Conservation (phyloP, 92 coral and sea anemone species). For the Actinernus sp. region DNA sequence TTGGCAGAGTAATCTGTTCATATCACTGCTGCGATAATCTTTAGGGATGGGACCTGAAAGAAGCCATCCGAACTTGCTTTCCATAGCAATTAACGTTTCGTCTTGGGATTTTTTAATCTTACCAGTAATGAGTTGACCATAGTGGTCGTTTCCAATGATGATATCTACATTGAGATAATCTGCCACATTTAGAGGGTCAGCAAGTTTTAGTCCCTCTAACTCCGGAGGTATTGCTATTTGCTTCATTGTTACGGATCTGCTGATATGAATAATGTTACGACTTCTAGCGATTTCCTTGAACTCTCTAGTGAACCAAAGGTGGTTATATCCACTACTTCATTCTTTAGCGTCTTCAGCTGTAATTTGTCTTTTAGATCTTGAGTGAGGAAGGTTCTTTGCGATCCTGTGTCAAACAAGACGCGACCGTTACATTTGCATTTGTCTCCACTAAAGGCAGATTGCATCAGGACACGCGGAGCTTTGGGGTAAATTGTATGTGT, state of each 20-base stretch:
- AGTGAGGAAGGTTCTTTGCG: conserved; percentile 52
- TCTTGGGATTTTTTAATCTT: conserved; percentile 14
- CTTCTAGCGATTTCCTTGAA: conserved; percentile 8
- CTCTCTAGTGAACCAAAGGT: conserved; percentile 33
- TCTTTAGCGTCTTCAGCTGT: conserved; percentile 26
- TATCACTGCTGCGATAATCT: not conserved
- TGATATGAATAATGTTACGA: conserved; percentile 16
- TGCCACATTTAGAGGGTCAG: conserved; percentile 16
- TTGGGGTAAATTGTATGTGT: not conserved
- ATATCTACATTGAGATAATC: conserved; percentile 29
- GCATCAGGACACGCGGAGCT: not conserved
- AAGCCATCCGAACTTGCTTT: conserved; percentile 61
- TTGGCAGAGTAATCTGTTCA: too few relatives aligned
- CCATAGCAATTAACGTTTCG: conserved; percentile 16
- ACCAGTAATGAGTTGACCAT: conserved; percentile 28
- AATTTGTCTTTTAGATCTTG: conserved; percentile 18
- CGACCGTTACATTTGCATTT: conserved; percentile 3
- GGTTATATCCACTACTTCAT: conserved; percentile 36
- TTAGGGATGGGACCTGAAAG: conserved; percentile 50
- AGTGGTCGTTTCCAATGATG: conserved; percentile 49
- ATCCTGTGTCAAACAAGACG: conserved; percentile 37
- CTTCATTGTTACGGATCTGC: conserved; percentile 26
- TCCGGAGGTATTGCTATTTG: conserved; percentile 38
- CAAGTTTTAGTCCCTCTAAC: conserved; percentile 22
- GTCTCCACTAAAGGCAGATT: not conserved